These are phyloP conservation scores for Leptestheria dahalacensis DNA, from an alignment of 1,140 invertebrate species.

Conservation along the genomic window DNA sequence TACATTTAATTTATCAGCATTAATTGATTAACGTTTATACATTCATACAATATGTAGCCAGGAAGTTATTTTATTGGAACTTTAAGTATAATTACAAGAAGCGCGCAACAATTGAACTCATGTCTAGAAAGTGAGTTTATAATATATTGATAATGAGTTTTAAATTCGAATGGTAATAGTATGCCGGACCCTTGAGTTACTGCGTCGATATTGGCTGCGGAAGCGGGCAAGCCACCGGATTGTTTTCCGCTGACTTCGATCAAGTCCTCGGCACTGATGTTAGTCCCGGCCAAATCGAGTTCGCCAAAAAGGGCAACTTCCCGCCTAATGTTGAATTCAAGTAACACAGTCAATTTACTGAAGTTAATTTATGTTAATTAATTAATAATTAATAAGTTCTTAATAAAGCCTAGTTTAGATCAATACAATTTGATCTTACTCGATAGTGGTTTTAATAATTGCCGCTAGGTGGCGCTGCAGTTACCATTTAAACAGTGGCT, in stretches of 20 bases:
- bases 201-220: slow-evolving; percentile 32
- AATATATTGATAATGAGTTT: neutral
- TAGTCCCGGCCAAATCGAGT: slow-evolving; percentile 27
- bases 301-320: slow-evolving; percentile 23
- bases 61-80: too few species aligned
- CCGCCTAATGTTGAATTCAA: slow-evolving; percentile 21
- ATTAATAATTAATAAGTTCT: neutral
- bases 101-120: too few species aligned
- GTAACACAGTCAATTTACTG: slow-evolving; percentile 7
- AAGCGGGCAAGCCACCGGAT: slow-evolving; percentile 33
- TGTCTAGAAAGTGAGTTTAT: too few species aligned
- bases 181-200: neutral
- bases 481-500: too few species aligned
- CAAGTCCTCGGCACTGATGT: slow-evolving; percentile 30
- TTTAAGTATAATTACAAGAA: neutral
- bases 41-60: too few species aligned
- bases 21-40: neutral
- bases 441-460: too few species aligned
- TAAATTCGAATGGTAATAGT: neutral
- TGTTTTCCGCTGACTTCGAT: slow-evolving; percentile 28
- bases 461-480: too few species aligned
- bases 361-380: neutral
- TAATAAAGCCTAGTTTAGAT: neutral
- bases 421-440: neutral
- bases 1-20: neutral